Base-by-base conservation (phyloP, 2,113 vertebrate species). In the Silurus meridionalis region DNA sequence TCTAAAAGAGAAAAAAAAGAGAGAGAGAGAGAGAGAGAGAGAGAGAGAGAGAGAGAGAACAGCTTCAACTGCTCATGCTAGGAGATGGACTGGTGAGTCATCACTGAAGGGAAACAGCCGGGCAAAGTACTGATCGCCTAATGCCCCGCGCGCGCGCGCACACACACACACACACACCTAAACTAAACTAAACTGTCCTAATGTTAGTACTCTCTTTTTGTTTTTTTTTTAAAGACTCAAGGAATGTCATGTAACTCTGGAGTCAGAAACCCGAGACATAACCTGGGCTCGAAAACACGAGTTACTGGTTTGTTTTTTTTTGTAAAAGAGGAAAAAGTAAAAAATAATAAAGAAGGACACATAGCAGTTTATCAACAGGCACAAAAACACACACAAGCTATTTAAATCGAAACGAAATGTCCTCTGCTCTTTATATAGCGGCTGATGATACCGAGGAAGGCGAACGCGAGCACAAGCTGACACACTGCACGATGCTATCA, bases 381-480 rank as follows among this genome's bases (percentile, higher is more conserved):
- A 58, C 74, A 78, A 50, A 25, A 46, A 74, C 48, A 75, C 5
- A 52, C 69, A 48, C 72, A 72, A 21, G 60, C 28, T 46, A 46
- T 74, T 58, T 71, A 13, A 81, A 81, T 88, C 83, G 78, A 85
- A 84, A 5, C 37, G 8, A 74, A 80, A 82, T 79, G 66, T 88
- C 77, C 71, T 79, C 57, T 74, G 23, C 77, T 21, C 10, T 83
- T 83, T 77, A 92, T 91, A 92, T 88, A 91, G 89, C 89, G 28
- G 19, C 15, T 85, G 58, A 85, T 75, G 87, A 64, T 74, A 84
- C 37, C 25, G 67, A 81, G 82, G 64, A 88, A 82, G 83, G 53
- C 37, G 11, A 78, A 74, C 57, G 14, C 46, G 46, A 87, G 66
- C 55, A 19, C 17, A 6, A 19, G 71, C 37, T 53, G 82, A 82